Conservation (phyloP, 2,113 vertebrate genomes). For the Melanocharis versteri region DNA sequence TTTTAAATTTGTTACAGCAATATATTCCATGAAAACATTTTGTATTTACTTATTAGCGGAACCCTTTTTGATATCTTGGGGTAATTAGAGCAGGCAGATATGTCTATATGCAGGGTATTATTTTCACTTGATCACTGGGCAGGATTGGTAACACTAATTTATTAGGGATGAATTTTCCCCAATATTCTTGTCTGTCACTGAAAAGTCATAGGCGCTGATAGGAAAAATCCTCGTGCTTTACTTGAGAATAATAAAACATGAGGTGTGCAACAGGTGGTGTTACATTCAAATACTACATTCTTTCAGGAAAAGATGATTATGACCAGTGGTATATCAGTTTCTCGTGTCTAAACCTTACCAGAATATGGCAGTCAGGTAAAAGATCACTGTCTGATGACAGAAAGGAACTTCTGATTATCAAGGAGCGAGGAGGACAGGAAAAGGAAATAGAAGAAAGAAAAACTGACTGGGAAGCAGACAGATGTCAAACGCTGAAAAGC, state of each 20-base stretch:
- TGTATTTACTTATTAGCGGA: not conserved
- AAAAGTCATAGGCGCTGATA: not conserved
- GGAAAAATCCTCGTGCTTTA: not conserved
- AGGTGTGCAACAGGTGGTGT: not conserved
- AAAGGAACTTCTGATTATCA: not conserved
- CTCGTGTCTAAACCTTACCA: not conserved
- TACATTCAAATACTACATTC: not conserved
- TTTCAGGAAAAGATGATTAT: not conserved
- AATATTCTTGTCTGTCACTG: not conserved
- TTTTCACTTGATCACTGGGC: not conserved
- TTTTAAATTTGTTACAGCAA: not conserved
- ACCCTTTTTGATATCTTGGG: not conserved
- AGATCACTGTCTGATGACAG: not conserved
- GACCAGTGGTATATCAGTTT: not conserved
- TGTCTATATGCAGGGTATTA: fast-evolving
- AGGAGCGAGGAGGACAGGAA: not conserved
- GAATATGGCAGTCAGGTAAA: not conserved
- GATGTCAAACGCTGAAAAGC: not conserved
- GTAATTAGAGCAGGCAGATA: not conserved
- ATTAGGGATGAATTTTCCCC: not conserved
- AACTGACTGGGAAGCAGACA: not conserved
- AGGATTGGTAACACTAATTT: not conserved
- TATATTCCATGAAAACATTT: not conserved
- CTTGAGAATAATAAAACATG: not conserved
- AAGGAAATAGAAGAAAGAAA: not conserved